These are phyloP conservation scores for Latrodectus hesperus DNA, from an alignment of 2,888 invertebrate species.

Conservation along the genomic window DNA sequence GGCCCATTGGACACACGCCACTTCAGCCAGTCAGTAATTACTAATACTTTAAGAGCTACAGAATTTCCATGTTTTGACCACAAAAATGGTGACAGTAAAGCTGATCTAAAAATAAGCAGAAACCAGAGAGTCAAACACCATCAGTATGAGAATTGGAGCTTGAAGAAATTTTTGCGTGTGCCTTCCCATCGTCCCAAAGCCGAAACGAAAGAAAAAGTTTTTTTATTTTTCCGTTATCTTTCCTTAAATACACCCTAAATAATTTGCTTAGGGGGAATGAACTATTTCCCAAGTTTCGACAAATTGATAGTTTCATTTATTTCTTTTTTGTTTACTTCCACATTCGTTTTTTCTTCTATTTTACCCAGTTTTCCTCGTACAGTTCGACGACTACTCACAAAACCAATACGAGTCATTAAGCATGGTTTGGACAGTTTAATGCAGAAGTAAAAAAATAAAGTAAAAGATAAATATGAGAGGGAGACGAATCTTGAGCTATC, in stretches of 20 bases:
- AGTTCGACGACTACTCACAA: not conserved
- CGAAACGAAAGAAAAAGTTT: not conserved
- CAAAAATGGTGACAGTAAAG: slow-evolving; percentile 22
- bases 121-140: slow-evolving; percentile 22
- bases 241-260: slow-evolving; percentile 29
- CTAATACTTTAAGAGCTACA: not conserved
- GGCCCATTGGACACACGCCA: slow-evolving; percentile 24
- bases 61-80: slow-evolving; percentile 44
- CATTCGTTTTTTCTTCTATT: slow-evolving; percentile 26
- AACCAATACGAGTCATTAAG: not conserved
- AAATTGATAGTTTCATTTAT: slow-evolving; percentile 11
- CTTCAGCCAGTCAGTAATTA: slow-evolving; percentile 23
- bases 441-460: too few species aligned
- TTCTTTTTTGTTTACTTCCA: slow-evolving; percentile 26
- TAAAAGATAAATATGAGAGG: too few species aligned
- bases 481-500: not conserved
- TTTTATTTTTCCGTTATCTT: slow-evolving; percentile 45
- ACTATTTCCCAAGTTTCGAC: slow-evolving; percentile 26
- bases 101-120: slow-evolving; percentile 49
- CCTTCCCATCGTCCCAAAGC: slow-evolving; percentile 14
- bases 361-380: slow-evolving; percentile 5
- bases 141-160: slow-evolving; percentile 52
- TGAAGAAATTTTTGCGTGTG: slow-evolving; percentile 44
- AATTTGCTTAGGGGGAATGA: slow-evolving; percentile 43
- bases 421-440: not conserved